Conservation (phyloP, 2,797 vertebrate species). For the Xenentodon cancila region DNA sequence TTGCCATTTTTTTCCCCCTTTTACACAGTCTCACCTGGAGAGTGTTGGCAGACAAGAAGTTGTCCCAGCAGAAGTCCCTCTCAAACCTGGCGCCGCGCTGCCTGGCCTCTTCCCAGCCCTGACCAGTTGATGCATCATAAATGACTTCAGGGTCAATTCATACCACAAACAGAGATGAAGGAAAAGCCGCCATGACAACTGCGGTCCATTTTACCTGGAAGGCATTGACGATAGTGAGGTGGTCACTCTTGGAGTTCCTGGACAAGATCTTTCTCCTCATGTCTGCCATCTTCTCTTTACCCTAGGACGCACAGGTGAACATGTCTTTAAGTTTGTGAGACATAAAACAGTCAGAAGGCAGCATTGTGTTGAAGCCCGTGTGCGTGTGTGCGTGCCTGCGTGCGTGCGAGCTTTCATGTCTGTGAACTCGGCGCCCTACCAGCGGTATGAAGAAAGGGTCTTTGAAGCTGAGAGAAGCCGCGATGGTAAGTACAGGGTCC, state of each 20-base stretch:
- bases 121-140: constrained; percentile 16
- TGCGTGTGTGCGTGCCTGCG: background rate
- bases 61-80: constrained; percentile 96
- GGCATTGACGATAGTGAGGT: constrained; percentile 94
- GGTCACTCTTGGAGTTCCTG: constrained; percentile 93
- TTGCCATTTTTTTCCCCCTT: background rate
- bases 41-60: constrained; percentile 95
- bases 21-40: constrained; percentile 86
- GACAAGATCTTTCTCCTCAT: constrained; percentile 90
- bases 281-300: constrained; percentile 97
- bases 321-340: background rate
- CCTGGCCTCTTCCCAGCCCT: constrained; percentile 96
- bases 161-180: background rate
- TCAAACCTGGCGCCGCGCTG: constrained; percentile 87
- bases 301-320: constrained; percentile 75
- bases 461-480: constrained; percentile 98
- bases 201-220: constrained; percentile 82
- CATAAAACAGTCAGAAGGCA: constrained; percentile 1
- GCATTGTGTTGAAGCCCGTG: constrained; percentile 2
- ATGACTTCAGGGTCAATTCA: constrained; percentile 12
- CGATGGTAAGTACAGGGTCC: constrained; percentile 95
- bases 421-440: constrained; percentile 74
- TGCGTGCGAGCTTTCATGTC: constrained; percentile 36
- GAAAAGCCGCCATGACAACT: background rate
- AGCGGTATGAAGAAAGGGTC: constrained; percentile 98